phyloP scores from a whole-genome alignment of 2,113 vertebrate genomes.

The Boleophthalmus pectinirostris region DNA sequence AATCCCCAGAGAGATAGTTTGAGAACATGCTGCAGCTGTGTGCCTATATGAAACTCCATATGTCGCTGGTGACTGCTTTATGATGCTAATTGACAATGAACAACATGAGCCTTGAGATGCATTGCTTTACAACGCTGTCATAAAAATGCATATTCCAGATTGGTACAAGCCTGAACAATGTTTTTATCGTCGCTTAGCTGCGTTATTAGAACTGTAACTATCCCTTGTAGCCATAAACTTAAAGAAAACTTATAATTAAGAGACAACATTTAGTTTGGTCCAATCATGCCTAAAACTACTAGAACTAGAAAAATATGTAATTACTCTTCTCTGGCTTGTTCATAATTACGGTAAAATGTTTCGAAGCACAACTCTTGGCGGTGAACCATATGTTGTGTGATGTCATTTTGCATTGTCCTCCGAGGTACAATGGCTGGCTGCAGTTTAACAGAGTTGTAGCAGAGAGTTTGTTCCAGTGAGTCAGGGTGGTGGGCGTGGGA shows the following conservation, averaged over 20 bases:
- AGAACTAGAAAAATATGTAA: not conserved
- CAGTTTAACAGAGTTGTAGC: constrained; percentile 28
- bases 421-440: constrained; percentile 21
- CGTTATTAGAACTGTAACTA: not conserved
- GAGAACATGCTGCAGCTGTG: not conserved
- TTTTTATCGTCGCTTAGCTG: not conserved
- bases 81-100: not conserved
- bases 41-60: constrained; percentile 6
- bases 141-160: not conserved
- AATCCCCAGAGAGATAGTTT: not conserved
- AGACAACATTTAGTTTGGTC: not conserved
- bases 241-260: not conserved
- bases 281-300: not conserved
- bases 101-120: not conserved
- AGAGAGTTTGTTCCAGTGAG: constrained; percentile 41
- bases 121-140: not conserved
- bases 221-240: not conserved
- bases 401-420: constrained; percentile 30
- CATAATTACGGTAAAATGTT: not conserved
- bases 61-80: not conserved
- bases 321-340: not conserved
- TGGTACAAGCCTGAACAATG: not conserved
- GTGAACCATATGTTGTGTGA: constrained; percentile 14
- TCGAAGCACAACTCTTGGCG: constrained; percentile 17
- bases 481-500: constrained; percentile 22